Evolutionary conservation across 2,888 invertebrate species (phyloP).

Genomic region (Blera fallax): DNA sequence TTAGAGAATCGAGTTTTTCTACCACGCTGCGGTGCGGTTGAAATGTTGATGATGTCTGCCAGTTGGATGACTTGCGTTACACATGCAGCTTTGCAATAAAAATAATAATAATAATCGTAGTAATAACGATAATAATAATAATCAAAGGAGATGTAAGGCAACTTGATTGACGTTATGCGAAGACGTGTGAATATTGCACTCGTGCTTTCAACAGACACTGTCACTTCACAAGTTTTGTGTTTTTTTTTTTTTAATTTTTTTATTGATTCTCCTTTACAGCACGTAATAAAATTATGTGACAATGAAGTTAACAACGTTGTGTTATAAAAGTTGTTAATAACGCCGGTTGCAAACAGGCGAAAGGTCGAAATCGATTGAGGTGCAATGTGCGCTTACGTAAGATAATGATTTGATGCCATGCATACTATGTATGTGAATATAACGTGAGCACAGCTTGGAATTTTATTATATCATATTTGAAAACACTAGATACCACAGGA

Average conservation of each 20-base stretch:
- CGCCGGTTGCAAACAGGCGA: conserved; percentile 14
- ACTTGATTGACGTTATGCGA: conserved; percentile 6
- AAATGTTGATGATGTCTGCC: conserved; percentile 2
- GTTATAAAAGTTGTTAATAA: neutral
- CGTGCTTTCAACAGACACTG: conserved; percentile 25
- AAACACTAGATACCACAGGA: neutral
- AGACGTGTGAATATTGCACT: conserved; percentile 30
- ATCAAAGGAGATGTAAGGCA: conserved; percentile 13
- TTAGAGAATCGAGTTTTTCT: conserved; percentile 32
- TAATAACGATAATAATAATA: neutral
- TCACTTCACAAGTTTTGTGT: conserved; percentile 25
- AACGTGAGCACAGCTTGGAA: neutral
- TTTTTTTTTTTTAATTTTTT: neutral
- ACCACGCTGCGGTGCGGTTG: neutral
- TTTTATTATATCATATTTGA: neutral
- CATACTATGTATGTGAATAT: too few relatives aligned
- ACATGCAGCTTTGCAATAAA: conserved; percentile 19
- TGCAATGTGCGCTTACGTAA: conserved; percentile 7
- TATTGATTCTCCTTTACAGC: conserved; percentile 13
- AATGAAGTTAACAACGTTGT: neutral
- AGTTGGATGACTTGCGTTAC: conserved; percentile 8
- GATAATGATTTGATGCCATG: too few relatives aligned
- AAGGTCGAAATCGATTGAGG: conserved; percentile 20
- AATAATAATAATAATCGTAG: neutral
- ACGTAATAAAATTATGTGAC: conserved; percentile 19